Evolutionary conservation across 2,113 vertebrate genomes (phyloP).

Genomic region (Alouatta palliata): DNA sequence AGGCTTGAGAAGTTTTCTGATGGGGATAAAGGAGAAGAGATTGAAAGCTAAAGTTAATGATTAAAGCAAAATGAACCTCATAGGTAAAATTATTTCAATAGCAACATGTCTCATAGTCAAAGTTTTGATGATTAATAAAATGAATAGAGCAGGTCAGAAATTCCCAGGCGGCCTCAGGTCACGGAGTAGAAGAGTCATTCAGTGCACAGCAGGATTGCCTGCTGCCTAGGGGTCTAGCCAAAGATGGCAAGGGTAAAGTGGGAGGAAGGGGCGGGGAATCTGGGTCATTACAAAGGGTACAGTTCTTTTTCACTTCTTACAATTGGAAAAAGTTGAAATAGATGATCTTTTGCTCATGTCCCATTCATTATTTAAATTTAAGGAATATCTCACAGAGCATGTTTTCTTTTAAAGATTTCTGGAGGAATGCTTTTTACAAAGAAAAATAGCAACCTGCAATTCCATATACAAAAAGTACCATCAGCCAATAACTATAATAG

Average conservation of each 20-base stretch:
- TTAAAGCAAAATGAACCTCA: constrained; percentile 63
- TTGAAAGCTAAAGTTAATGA: constrained; percentile 63
- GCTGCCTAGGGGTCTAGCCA: not conserved
- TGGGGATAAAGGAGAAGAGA: constrained; percentile 26
- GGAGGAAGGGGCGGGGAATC: rapidly evolving
- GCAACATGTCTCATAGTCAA: constrained; percentile 41
- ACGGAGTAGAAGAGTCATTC: not conserved
- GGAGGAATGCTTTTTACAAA: not conserved
- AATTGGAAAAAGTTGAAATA: not conserved
- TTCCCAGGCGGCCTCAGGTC: not conserved
- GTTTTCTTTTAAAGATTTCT: not conserved
- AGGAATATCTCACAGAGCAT: constrained; percentile 10
- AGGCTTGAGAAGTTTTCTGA: constrained; percentile 59
- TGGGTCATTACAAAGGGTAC: not conserved
- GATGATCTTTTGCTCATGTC: not conserved
- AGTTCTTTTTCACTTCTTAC: not conserved
- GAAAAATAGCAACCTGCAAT: not conserved
- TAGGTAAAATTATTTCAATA: constrained; percentile 59
- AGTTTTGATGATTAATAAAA: constrained; percentile 65
- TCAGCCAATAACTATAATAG: not conserved
- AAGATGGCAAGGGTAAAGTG: not conserved
- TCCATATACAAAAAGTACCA: not conserved
- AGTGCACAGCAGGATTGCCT: not conserved
- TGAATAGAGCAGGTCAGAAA: constrained; percentile 41
- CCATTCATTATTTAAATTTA: not conserved